Percentiles rank a stretch among this genome's conserved stretches.
These are phyloP conservation scores for Drosophila nikananu DNA, from an alignment of 1,140 invertebrate species.

Conservation along the genomic window DNA sequence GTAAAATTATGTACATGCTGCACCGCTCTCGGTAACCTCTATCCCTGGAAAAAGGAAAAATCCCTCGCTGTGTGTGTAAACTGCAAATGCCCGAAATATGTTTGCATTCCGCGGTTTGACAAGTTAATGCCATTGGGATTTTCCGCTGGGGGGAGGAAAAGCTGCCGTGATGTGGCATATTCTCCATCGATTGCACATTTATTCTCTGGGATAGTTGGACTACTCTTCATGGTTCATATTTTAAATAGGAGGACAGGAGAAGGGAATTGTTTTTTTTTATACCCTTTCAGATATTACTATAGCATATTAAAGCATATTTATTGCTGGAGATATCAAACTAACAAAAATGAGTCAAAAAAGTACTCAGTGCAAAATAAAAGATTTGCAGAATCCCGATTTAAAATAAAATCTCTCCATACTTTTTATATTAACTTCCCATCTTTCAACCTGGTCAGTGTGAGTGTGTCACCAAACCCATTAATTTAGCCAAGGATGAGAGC, in stretches of 20 bases:
- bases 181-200: slow-evolving; percentile 6
- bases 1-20: slow-evolving; percentile 80
- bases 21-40: slow-evolving; percentile 36
- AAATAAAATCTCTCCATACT: neutral
- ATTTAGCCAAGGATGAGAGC: slow-evolving; percentile 24
- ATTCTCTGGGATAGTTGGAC: slow-evolving; percentile 5
- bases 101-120: slow-evolving; percentile 82
- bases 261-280: neutral
- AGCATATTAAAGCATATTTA: neutral
- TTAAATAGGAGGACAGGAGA: neutral
- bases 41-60: neutral
- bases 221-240: neutral
- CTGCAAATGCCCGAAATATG: slow-evolving; percentile 82
- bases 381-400: neutral
- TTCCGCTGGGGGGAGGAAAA: neutral
- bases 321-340: no score
- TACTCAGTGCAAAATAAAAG: neutral
- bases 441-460: neutral
- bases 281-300: neutral
- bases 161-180: neutral
- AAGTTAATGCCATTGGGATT: slow-evolving; percentile 77
- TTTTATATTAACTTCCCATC: neutral
- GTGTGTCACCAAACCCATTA: slow-evolving; percentile 35
- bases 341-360: no score
- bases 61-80: slow-evolving; percentile 22